Percentiles rank a stretch among this genome's conserved stretches.
phyloP scores from a whole-genome alignment of 2,888 invertebrate genomes.

The Syrphus vitripennis region DNA sequence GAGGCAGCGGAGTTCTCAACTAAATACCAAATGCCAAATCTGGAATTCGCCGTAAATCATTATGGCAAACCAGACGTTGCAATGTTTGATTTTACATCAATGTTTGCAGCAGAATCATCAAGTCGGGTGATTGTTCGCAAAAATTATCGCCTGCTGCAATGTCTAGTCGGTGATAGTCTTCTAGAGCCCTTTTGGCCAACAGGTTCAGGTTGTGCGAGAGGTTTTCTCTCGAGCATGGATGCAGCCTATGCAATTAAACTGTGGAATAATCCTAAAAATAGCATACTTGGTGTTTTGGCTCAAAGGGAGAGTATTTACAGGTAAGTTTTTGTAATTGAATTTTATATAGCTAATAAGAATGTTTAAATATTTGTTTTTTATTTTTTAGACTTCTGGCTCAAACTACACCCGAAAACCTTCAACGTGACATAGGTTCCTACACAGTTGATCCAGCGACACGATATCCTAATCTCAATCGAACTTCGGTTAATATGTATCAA shows the following conservation, averaged over 20 bases:
- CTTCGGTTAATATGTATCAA: conserved; percentile 89
- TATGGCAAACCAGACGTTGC: conserved; percentile 98
- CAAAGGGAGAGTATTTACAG: conserved; percentile 97
- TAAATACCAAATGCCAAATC: conserved; percentile 90
- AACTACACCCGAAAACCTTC: conserved; percentile 97
- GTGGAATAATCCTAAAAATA: conserved; percentile 87
- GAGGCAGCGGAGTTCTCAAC: conserved; percentile 98
- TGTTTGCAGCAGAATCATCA: conserved; percentile 98
- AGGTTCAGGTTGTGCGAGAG: conserved; percentile 98
- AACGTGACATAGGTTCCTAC: conserved; percentile 93
- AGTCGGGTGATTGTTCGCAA: conserved; percentile 88
- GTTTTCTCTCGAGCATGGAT: conserved; percentile 97
- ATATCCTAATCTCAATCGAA: conserved; percentile 91
- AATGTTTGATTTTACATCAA: conserved; percentile 99
- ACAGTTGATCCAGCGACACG: conserved; percentile 93
- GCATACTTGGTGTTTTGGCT: conserved; percentile 90
- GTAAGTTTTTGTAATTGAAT: conserved; percentile 77
- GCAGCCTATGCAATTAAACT: conserved; percentile 96
- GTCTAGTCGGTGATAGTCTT: conserved; percentile 97
- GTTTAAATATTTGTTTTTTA: neutral
- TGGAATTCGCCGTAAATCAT: conserved; percentile 98
- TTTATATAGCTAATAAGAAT: conserved; percentile 79
- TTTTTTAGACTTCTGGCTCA: conserved; percentile 85
- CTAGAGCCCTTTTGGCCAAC: conserved; percentile 99
- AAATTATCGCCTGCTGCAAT: conserved; percentile 92